Evolutionary conservation across 2,113 vertebrate species (phyloP).

Genomic region (Chiloscyllium plagiosum): DNA sequence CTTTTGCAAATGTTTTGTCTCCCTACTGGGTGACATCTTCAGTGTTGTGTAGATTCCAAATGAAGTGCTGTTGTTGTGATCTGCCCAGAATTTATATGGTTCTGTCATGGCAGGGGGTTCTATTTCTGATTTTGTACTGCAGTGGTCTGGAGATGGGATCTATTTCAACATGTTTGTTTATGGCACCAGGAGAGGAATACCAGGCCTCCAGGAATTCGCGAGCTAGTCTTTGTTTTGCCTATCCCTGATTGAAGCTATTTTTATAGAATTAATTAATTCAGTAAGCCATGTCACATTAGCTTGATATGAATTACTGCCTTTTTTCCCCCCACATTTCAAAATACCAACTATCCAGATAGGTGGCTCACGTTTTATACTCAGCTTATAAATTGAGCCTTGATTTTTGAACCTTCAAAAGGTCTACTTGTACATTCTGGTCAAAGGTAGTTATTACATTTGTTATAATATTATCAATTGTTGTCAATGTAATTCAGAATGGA

Average conservation of each 20-base stretch:
- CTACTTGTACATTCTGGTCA: not conserved
- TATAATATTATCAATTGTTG: not conserved
- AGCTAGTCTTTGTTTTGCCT: no score
- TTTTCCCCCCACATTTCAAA: not conserved
- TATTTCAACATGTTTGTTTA: no score
- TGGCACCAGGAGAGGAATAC: no score
- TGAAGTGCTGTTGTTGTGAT: no score
- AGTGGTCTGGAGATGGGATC: no score
- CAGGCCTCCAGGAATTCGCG: no score
- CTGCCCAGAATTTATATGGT: no score
- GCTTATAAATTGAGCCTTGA: not conserved
- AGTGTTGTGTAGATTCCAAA: no score
- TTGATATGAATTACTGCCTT: not conserved
- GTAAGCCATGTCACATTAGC: not conserved
- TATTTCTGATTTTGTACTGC: no score
- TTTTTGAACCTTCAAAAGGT: not conserved
- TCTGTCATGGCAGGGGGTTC: no score
- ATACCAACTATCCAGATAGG: not conserved
- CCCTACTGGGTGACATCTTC: no score
- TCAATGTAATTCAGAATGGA: not conserved
- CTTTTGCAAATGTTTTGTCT: no score
- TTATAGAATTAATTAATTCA: not conserved
- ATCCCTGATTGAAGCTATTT: not conserved
- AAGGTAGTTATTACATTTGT: not conserved
- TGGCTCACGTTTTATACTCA: not conserved